Conservation (phyloP, 2,113 vertebrate species). For the Pogonocichla stellata region DNA sequence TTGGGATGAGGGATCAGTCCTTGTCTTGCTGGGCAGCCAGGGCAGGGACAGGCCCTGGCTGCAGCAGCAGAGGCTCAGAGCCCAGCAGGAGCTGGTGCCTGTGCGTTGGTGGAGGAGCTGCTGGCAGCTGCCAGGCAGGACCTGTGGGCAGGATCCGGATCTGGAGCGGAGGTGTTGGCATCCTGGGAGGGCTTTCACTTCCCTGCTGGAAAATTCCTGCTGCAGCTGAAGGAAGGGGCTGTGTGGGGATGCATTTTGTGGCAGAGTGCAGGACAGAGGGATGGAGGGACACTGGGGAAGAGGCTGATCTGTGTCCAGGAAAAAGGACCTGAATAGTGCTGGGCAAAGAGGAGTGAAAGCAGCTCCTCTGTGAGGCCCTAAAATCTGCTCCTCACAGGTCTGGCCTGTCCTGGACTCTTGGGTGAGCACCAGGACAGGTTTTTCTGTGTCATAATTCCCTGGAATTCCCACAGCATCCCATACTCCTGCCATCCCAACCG, state of each 20-base stretch:
- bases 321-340: rapidly evolving
- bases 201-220: neutral
- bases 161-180: neutral
- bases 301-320: neutral
- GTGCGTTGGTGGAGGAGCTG: neutral
- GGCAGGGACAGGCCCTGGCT: neutral
- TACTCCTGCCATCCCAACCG: neutral
- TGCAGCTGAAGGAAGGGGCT: neutral
- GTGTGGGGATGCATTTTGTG: rapidly evolving
- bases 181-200: neutral
- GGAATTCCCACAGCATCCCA: rapidly evolving
- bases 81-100: neutral
- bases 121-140: neutral
- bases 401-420: neutral
- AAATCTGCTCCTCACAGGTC: neutral
- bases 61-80: rapidly evolving
- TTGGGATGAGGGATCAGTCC: too few relatives aligned
- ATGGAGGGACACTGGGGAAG: neutral
- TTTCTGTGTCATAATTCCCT: neutral
- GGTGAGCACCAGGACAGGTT: neutral
- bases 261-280: neutral
- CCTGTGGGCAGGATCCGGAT: neutral
- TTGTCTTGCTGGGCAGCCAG: neutral
- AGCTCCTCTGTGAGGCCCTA: neutral
- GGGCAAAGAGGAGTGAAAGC: neutral